Evolutionary conservation across 1,140 invertebrate genomes (phyloP), one percentile per base, ranked within the genome.

Genomic region (Drosophila carrolli): DNA sequence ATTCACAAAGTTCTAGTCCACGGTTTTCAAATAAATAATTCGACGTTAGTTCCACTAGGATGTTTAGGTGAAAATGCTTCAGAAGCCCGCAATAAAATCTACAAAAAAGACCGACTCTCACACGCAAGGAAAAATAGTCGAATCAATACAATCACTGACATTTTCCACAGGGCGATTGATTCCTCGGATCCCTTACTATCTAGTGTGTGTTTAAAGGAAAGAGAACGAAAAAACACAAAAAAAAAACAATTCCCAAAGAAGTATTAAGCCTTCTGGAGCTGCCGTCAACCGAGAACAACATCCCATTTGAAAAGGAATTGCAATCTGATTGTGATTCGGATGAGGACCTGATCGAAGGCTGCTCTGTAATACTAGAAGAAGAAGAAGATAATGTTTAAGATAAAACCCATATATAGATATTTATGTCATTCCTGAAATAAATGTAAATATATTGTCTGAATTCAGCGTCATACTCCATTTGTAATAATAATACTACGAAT

Each of bases 191-290:
- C 8, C 0, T 40, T 55, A 40, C 19, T 40, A n/a, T 55, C 53
- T n/a, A 40, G 37, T 40, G 19, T 40, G 7, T 23, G 37, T 40
- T 55, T 27, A 55, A 55, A 27, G 8, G 11, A 29, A 7, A 29
- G 29, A 29, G 29, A 29, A 29, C 5, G 29, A 5, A 29, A 29
- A 29, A 29, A 29, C 29, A 29, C 6, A 53, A 53, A 53, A 53
- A 2, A 2, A 19, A 53, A 53, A 14, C 32, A 11, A 8, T 53
- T 53, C 9, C 50, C 50, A 19, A 37, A 37, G 32, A 53, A 14
- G 50, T 19, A 19, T 37, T 53, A 55, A 55, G 37, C 16, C 53
- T 54, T 54, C 51, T 54, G 51, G 35, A 40, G 35, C n/a, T 54
- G 16, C 35, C 35, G 35, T 54, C 44, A n/a, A 8, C 43, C 16